Evolutionary conservation across 2,888 invertebrate species (phyloP), one percentile per base, ranked within the genome.

Genomic region (Onchidella celtica): DNA sequence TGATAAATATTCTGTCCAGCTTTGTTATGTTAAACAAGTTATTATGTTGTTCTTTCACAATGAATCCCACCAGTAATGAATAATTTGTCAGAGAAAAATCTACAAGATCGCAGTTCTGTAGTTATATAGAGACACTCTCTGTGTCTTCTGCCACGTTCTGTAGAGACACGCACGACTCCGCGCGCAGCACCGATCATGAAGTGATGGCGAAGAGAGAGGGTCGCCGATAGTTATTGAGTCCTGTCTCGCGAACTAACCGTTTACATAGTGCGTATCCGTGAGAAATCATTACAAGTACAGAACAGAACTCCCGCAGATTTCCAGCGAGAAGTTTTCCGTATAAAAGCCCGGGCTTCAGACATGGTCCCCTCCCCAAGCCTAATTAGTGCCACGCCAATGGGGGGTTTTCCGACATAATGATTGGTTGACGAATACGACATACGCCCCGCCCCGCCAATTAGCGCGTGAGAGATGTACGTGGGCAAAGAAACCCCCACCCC

Each of bases 371-470:
- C 66, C 55, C 76, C 34, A n/a, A 21, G 34, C 55, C 69, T 78
- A 78, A 78, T 78, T 78, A 78, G 78, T 69, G 69, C 61, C 40
- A 69, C 69, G 69, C 78, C 61, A 78, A 27, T 38, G 78, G 27
- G 59, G 63, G 36, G 55, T 27, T 68, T 34, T 27, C 17, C 75
- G 32, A 78, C 59, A 59, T 69, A 68, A 69, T 57, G 78, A 78
- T 78, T 78, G 78, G 78, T 40, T 59, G 29, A 63, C 11, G 29
- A 59, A 61, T 47, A 17, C 47, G 78, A 78, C 78, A 61, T 69
- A 32, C 38, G 78, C 78, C 32, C 78, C 78, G 78, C 78, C 78
- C 61, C 69, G 68, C 69, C 78, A 78, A 78, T 78, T 78, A 78
- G 78, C 69, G 59, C 57, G 78, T 69, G 69, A 69, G 68, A 29